Base-by-base conservation (phyloP, 2,113 vertebrate genomes). In the Tachycineta bicolor region DNA sequence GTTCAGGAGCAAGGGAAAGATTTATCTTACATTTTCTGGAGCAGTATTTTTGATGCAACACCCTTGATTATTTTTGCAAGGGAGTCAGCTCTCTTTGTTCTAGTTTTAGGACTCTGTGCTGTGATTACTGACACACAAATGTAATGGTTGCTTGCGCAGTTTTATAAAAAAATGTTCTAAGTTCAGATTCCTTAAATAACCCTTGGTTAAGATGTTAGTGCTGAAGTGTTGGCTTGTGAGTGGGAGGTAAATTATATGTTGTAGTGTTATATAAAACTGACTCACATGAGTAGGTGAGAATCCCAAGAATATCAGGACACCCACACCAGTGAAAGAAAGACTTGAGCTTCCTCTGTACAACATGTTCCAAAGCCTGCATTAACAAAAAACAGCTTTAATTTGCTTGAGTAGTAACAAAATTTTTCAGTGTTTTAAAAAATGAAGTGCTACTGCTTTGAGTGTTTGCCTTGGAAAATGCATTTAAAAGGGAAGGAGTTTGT, bases 191-290 rank as follows among this genome's bases (percentile, higher is more conserved):
- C 89, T 97, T 97, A 98, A 98, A 98, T 98, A 98, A 97, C 94
- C 96, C 73, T 93, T 90, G 91, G 73, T 86, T 95, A 94, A 97
- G 96, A 97, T 97, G 94, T 94, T 98, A 97, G 97, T 97, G 96
- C 95, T 95, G 67, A 98, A 97, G 96, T 97, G 96, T 95, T 98
- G 96, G 96, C 92, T 98, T 98, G 95, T 97, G 94, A 97, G 98
- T 98, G 97, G 97, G 98, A 97, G 95, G 98, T 44, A 98, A 98
- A 98, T 98, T 98, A 97, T 97, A 97, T 95, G 90, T 97, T 98
- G 95, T 94, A 97, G 91, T 86, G 58, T 98, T 98, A 98, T 97
- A 96, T 98, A 98, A 98, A 98, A 97, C 97, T 98, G 98, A 98
- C 97, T 98, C 98, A 98, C 95, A 94, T 96, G 95, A 97, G 98